Evolutionary conservation across 2,888 invertebrate genomes (phyloP).

Genomic region (Osmoderma eremita): DNA sequence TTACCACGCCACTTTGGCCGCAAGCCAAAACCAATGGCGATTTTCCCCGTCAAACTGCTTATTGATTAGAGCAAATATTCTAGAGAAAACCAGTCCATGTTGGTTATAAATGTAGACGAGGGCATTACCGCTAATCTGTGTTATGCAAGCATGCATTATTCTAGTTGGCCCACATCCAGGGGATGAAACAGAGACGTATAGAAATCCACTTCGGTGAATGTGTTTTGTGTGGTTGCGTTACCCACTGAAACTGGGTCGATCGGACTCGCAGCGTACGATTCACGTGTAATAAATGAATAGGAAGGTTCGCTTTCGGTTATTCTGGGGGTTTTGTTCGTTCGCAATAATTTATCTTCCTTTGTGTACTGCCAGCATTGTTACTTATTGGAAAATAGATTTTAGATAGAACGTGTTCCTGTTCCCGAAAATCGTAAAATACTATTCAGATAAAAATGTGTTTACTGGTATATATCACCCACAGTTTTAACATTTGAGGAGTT

Average conservation of each 20-base stretch:
- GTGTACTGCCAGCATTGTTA: neutral
- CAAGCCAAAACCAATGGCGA: neutral
- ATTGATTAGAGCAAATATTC: constrained; percentile 20
- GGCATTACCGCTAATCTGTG: constrained; percentile 26
- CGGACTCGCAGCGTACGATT: neutral
- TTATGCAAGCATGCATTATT: constrained; percentile 9
- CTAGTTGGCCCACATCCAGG: constrained; percentile 30
- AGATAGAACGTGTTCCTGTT: neutral
- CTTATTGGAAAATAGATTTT: neutral
- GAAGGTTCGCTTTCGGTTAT: constrained; percentile 10
- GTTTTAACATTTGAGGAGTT: too few relatives aligned
- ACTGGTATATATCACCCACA: too few relatives aligned
- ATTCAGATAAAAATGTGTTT: too few relatives aligned
- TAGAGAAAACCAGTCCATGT: constrained; percentile 8
- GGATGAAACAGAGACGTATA: constrained; percentile 14
- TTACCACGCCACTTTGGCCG: neutral
- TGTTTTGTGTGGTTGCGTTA: constrained; percentile 3
- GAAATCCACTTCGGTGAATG: constrained; percentile 24
- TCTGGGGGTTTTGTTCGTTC: constrained; percentile 3
- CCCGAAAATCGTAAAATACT: too few relatives aligned
- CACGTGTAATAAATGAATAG: constrained; percentile 18
- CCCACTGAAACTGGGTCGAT: constrained; percentile 9
- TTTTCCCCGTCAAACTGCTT: neutral
- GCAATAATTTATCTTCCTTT: constrained; percentile 21
- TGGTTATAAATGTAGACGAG: constrained; percentile 1